phyloP scores from a whole-genome alignment of 35 echinoderm and acorn worm species.

The Holothuria glaberrima region DNA sequence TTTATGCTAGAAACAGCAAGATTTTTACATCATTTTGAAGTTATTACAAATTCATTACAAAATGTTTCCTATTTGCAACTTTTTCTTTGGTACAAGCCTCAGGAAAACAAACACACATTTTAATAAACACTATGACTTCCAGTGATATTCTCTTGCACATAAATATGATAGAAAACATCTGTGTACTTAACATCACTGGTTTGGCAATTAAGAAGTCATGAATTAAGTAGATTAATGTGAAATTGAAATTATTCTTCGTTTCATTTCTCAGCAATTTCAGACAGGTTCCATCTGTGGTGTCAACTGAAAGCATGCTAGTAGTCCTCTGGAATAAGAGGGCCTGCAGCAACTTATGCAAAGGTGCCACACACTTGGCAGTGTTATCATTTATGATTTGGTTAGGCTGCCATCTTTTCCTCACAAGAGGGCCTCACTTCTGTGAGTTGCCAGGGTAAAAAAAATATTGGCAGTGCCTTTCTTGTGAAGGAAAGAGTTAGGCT shows the following conservation, averaged over 20 bases:
- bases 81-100: no score
- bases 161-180: no score
- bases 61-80: no score
- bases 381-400: slow-evolving; percentile 35
- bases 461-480: slow-evolving; percentile 41
- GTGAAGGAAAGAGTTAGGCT: slow-evolving; percentile 33
- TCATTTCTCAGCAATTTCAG: slow-evolving; percentile 32
- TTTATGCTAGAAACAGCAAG: no score
- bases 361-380: neutral
- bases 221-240: neutral
- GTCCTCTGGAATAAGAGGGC: slow-evolving; percentile 20
- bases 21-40: no score
- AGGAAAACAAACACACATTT: no score
- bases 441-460: slow-evolving; percentile 24
- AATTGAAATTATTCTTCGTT: slow-evolving; percentile 28
- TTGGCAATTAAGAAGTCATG: neutral
- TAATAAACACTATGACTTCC: no score
- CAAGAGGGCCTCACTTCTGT: slow-evolving; percentile 35
- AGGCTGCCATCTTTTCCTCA: slow-evolving; percentile 43
- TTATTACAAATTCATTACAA: no score
- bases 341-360: slow-evolving; percentile 4
- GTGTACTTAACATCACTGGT: neutral
- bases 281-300: slow-evolving; percentile 36
- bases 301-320: slow-evolving; percentile 6
- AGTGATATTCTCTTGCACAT: no score